Conservation (phyloP, 2,113 vertebrate species). For the Malurus melanocephalus region DNA sequence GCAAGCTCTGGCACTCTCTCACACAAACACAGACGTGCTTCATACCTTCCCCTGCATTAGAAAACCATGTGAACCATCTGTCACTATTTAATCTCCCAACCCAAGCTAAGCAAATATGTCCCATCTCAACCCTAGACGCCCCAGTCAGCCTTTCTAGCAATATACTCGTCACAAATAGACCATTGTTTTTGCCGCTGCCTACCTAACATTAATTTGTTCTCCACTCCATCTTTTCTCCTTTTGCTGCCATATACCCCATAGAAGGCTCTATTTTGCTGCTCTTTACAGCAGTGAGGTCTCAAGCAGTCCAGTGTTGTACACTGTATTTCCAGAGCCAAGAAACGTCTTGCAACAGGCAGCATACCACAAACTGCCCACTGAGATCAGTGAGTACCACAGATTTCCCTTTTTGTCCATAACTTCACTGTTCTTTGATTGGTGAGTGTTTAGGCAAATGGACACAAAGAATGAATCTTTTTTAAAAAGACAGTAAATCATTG, state of each 20-base stretch:
- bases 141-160: not conserved
- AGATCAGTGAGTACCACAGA: not conserved
- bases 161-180: not conserved
- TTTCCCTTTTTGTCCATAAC: not conserved
- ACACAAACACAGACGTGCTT: not conserved
- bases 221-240: not conserved
- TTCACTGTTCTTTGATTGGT: not conserved
- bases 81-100: not conserved
- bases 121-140: not conserved
- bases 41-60: not conserved
- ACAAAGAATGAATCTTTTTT: not conserved
- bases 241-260: not conserved
- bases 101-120: not conserved
- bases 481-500: not conserved
- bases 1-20: not conserved
- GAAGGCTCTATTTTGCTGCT: not conserved
- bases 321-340: not conserved
- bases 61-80: conserved; percentile 6
- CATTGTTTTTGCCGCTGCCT: not conserved
- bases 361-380: not conserved
- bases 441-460: not conserved
- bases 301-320: not conserved
- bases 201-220: not conserved
- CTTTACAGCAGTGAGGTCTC: not conserved
- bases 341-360: accelerated